Base-by-base conservation (phyloP, 2,888 invertebrate species). In the Drosophila siamana region DNA sequence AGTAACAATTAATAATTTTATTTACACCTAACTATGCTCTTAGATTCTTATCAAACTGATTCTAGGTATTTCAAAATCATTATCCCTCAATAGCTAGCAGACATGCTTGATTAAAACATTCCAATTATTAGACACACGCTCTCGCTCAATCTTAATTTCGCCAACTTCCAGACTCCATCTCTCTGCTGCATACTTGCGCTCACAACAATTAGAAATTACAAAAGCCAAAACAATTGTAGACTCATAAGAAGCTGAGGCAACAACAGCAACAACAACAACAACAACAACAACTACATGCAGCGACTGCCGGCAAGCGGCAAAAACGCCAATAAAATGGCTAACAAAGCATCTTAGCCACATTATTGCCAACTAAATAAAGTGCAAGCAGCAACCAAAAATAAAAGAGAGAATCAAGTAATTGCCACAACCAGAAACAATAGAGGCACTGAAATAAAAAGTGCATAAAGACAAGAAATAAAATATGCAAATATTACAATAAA, bases 321-420 rank as follows among this genome's bases (percentile, higher is more conserved):
- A 16, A 64, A 30, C 15, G 40, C 28, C 33, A 61, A 61, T 62
- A 56, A 61, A 74, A 66, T 62, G 55, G 56, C 74, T 43, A 66
- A 24, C 75, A 60, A 67, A 67, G 67, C 43, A 67, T 36, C 41
- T 67, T 52, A 22, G 51, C 50, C 76, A 75, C 33, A 74, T 44
- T 30, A 57, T 16, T 38, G 41, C 16, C 54, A 50, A 51, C 36
- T 38, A 26, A 51, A 64, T 40, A 59, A 51, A 46, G 64, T 64
- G 46, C 51, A 51, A 56, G 15, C 43, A 47, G 28, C 26, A 47
- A 8, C 26, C 22, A n/a, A 50, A 40, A 43, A 22, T 33, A 41
- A 36, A 19, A 2, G 62, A 51, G 41, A 69, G n/a, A n/a, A n/a
- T n/a, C n/a, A n/a, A 51, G 47, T 44, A 43, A 30, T 22, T 43